A percentile compares a stretch with the other conserved stretches of the same genome.
Evolutionary conservation across 2,888 invertebrate genomes (phyloP).

Genomic region (Plebejus argus): DNA sequence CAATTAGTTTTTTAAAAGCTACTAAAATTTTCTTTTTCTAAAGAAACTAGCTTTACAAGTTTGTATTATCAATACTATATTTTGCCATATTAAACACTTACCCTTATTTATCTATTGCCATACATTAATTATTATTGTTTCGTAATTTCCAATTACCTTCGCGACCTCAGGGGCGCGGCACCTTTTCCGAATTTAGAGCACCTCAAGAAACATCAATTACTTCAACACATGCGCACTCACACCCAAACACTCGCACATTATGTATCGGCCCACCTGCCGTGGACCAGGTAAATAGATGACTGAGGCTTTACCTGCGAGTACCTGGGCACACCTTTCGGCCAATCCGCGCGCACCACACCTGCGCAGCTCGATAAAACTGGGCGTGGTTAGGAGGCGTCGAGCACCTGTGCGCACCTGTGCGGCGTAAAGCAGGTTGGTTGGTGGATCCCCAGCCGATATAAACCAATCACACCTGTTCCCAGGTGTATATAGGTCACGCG

Average conservation of each 20-base stretch:
- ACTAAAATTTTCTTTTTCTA: too few relatives aligned
- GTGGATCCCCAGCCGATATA: slow-evolving; percentile 54
- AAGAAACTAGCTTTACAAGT: background rate
- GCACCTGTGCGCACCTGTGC: slow-evolving; percentile 66
- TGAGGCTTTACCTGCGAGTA: slow-evolving; percentile 58
- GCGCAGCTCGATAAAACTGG: slow-evolving; percentile 78
- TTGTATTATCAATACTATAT: background rate
- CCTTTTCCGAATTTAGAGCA: slow-evolving; percentile 75
- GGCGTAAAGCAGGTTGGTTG: slow-evolving; percentile 62
- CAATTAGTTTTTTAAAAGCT: too few relatives aligned
- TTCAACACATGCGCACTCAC: slow-evolving; percentile 76
- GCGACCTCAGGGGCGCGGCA: slow-evolving; percentile 57
- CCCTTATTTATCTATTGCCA: background rate
- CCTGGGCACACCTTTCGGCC: slow-evolving; percentile 64
- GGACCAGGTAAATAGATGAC: slow-evolving; percentile 46
- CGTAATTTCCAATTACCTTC: slow-evolving; percentile 27
- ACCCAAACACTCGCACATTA: slow-evolving; percentile 45
- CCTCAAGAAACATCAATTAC: slow-evolving; percentile 80
- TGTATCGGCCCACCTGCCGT: slow-evolving; percentile 41
- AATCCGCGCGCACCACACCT: slow-evolving; percentile 77
- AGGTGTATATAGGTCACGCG: slow-evolving; percentile 50
- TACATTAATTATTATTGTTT: background rate
- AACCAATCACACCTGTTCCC: slow-evolving; percentile 57
- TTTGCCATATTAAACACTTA: background rate
- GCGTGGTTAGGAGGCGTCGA: slow-evolving; percentile 62